Evolutionary conservation across 2,888 invertebrate species (phyloP).

Genomic region (Tipula confusa): DNA sequence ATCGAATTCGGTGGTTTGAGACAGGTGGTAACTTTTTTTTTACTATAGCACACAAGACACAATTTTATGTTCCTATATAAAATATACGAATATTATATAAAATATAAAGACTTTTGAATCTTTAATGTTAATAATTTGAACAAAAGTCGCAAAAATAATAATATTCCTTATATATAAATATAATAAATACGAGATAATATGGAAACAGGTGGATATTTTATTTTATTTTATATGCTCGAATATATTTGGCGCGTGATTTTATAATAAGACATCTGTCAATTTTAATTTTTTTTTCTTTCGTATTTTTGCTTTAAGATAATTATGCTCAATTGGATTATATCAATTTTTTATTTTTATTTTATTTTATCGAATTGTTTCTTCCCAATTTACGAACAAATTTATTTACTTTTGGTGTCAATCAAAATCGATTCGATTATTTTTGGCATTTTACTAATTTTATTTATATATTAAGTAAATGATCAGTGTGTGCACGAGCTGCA

Average conservation of each 20-base stretch:
- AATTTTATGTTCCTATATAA: background rate
- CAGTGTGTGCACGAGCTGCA: background rate
- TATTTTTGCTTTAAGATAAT: background rate
- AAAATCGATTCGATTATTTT: background rate
- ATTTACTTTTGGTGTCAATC: slow-evolving; percentile 13
- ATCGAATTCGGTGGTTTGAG: background rate
- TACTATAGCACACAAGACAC: background rate
- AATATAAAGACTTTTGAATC: slow-evolving; percentile 13
- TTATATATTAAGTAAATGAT: background rate
- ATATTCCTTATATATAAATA: background rate
- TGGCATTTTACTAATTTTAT: background rate
- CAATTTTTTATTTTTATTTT: too few relatives aligned
- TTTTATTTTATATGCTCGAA: background rate
- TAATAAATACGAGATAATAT: background rate
- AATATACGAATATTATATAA: too few relatives aligned
- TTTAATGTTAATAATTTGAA: slow-evolving; percentile 20
- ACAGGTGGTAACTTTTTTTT: background rate
- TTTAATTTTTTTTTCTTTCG: background rate
- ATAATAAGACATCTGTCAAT: background rate
- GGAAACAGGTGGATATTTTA: background rate
- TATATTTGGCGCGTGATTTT: slow-evolving; percentile 20
- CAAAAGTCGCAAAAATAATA: background rate
- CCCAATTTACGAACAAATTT: background rate
- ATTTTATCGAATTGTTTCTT: background rate
- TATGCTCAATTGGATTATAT: slow-evolving; percentile 17